phyloP scores from a whole-genome alignment of 2,113 vertebrate genomes.

The Excalfactoria chinensis region DNA sequence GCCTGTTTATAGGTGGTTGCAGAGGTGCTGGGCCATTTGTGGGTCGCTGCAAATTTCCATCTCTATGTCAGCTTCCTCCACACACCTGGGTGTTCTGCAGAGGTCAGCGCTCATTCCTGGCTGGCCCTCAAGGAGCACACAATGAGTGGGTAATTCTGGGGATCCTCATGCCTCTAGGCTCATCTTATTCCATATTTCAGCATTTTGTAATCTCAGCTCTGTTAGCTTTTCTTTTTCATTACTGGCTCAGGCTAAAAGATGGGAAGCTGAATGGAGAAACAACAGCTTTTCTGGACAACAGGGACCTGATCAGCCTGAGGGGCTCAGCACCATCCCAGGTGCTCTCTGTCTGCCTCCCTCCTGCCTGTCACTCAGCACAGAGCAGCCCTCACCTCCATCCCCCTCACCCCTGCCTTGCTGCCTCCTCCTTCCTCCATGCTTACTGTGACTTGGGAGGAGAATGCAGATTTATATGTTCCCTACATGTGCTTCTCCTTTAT shows the following conservation, averaged over 20 bases:
- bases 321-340: constrained; percentile 29
- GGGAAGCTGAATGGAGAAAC: background rate
- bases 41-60: background rate
- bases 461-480: constrained; percentile 17
- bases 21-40: background rate
- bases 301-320: background rate
- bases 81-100: background rate
- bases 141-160: background rate
- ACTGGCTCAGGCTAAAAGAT: background rate
- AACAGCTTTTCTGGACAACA: background rate
- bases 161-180: background rate
- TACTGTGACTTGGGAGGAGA: constrained; percentile 29
- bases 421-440: constrained; percentile 1
- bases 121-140: background rate
- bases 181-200: background rate
- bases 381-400: background rate
- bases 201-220: background rate
- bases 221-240: background rate
- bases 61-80: rapidly evolving
- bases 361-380: background rate
- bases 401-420: background rate
- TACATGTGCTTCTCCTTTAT: background rate
- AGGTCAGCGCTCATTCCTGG: rapidly evolving
- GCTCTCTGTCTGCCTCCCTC: background rate
- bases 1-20: background rate